These are phyloP conservation scores for Apis florea DNA, from an alignment of 1,140 invertebrate genomes.

Conservation along the genomic window DNA sequence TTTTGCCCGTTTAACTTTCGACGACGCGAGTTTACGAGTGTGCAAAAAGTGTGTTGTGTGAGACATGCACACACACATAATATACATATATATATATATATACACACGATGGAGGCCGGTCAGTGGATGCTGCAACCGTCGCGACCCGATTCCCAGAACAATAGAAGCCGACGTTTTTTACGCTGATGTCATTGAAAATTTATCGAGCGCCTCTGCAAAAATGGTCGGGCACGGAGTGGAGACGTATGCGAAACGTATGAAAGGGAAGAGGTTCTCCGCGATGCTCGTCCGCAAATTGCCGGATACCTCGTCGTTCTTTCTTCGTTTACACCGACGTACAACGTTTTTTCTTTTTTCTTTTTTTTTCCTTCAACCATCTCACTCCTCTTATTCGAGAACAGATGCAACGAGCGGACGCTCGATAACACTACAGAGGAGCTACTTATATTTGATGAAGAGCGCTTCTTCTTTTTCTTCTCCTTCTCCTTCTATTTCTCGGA, in stretches of 20 bases:
- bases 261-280: conserved; percentile 36
- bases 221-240: neutral
- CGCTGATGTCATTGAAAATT: conserved; percentile 48
- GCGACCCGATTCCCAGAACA: conserved; percentile 49
- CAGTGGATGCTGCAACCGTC: neutral
- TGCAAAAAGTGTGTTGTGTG: no score
- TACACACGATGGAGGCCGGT: neutral
- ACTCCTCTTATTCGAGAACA: neutral
- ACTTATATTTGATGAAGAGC: neutral
- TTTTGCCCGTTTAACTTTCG: no score
- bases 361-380: neutral
- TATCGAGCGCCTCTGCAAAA: conserved; percentile 33
- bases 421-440: neutral
- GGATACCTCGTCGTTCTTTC: neutral
- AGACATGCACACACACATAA: no score
- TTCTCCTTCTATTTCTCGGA: neutral
- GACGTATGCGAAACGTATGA: conserved; percentile 10
- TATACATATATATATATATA: no score
- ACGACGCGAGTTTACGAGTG: no score
- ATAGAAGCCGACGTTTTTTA: conserved; percentile 43
- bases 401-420: neutral
- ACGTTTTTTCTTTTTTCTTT: neutral
- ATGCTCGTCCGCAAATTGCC: conserved; percentile 6
- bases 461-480: no score
- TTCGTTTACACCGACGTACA: neutral